phyloP scores from a whole-genome alignment of 1,140 invertebrate genomes.

The Tetramorium parvispinum region DNA sequence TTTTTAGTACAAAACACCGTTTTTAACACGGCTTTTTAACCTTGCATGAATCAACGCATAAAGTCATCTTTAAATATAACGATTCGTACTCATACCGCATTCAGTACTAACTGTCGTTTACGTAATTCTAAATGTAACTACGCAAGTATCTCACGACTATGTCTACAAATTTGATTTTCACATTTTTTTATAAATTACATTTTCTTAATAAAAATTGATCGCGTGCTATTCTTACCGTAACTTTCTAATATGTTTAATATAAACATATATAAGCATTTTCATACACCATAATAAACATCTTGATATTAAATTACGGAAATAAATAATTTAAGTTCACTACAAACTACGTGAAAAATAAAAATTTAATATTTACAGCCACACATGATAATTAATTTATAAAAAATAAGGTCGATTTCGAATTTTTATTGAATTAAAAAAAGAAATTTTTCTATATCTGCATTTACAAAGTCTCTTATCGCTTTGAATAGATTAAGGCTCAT shows the following conservation, averaged over 20 bases:
- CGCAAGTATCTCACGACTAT: neutral
- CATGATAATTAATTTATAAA: neutral
- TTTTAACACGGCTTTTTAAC: constrained; percentile 25
- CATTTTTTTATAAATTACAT: neutral
- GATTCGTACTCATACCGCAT: constrained; percentile 29
- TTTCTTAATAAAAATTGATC: neutral
- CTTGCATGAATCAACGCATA: constrained; percentile 31
- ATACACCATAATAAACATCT: neutral
- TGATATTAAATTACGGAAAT: neutral
- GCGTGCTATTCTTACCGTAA: neutral
- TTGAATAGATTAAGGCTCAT: constrained; percentile 5
- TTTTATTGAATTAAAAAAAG: neutral
- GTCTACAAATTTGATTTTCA: neutral
- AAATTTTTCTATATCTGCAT: neutral
- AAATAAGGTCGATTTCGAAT: neutral
- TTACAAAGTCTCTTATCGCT: neutral
- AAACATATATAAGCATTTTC: neutral
- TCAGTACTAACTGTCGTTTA: constrained; percentile 35
- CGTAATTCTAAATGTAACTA: neutral
- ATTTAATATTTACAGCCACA: neutral
- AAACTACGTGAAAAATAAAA: neutral
- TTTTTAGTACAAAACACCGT: constrained; percentile 42
- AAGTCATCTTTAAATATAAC: constrained; percentile 34
- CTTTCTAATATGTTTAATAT: neutral
- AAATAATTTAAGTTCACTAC: neutral